Conservation (phyloP, 2,113 vertebrate genomes). For the Cololabis saira region DNA sequence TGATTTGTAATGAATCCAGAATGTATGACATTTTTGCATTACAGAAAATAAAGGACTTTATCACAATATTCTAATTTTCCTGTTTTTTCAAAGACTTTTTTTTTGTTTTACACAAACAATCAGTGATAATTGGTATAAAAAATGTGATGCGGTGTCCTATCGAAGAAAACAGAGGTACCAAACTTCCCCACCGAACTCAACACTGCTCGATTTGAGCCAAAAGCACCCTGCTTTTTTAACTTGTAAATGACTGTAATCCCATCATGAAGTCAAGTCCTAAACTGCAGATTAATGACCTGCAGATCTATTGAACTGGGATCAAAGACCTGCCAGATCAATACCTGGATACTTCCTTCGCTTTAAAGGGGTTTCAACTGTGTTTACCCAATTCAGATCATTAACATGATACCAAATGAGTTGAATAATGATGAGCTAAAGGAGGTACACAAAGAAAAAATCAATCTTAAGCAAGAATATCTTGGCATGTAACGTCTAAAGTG, state of each 20-base stretch:
- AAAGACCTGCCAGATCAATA: constrained; percentile 3
- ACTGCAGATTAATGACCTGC: not conserved
- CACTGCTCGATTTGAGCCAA: not conserved
- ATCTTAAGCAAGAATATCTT: constrained; percentile 23
- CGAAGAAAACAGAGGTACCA: constrained; percentile 7
- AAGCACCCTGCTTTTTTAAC: not conserved
- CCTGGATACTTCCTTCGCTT: constrained; percentile 8
- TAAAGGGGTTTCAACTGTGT: constrained; percentile 7
- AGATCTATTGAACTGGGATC: not conserved
- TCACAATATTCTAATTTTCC: too few relatives aligned
- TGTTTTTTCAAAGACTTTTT: not conserved
- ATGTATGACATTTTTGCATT: too few relatives aligned
- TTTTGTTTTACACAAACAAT: not conserved
- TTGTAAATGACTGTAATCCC: too few relatives aligned
- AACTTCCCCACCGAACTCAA: not conserved
- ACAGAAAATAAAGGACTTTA: too few relatives aligned
- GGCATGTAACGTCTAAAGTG: constrained; percentile 16
- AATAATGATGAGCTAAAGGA: constrained; percentile 11
- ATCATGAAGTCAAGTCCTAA: not conserved
- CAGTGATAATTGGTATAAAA: too few relatives aligned
- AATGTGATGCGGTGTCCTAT: not conserved
- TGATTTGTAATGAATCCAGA: too few relatives aligned
- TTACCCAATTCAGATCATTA: not conserved
- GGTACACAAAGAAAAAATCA: constrained; percentile 27
- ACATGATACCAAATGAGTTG: constrained; percentile 8